phyloP scores from a whole-genome alignment of 2,797 vertebrate species.

The Notamacropus eugenii region DNA sequence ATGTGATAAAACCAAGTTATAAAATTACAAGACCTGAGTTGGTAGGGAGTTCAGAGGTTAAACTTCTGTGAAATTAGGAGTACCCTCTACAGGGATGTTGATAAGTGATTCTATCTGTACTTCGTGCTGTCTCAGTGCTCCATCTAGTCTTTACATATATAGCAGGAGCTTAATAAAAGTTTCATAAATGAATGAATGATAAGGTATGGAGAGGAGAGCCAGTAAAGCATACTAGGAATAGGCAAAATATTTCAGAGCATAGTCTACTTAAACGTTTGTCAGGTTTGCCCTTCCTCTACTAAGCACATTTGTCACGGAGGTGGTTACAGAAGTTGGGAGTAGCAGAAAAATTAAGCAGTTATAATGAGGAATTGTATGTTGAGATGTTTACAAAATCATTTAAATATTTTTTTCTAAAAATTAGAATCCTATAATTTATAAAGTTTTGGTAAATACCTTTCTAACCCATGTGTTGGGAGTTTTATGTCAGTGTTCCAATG shows the following conservation, averaged over 20 bases:
- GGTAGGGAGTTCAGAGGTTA: background rate
- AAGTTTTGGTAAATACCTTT: conserved; percentile 78
- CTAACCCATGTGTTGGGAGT: conserved; percentile 76
- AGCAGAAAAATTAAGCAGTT: conserved; percentile 63
- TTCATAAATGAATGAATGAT: conserved; percentile 42
- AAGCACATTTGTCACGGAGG: conserved; percentile 42
- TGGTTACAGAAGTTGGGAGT: conserved; percentile 62
- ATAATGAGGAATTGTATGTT: conserved; percentile 69
- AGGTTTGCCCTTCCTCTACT: conserved; percentile 58
- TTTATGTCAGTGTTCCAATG: conserved; percentile 76
- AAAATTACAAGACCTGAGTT: background rate
- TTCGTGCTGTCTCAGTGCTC: background rate
- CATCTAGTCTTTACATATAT: background rate
- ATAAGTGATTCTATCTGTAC: background rate
- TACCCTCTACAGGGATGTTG: background rate
- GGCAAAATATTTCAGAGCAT: conserved; percentile 32
- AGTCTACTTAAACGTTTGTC: conserved; percentile 13
- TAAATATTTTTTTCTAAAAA: conserved; percentile 78
- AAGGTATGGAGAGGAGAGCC: conserved; percentile 24
- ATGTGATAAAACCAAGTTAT: background rate
- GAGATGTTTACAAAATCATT: conserved; percentile 75
- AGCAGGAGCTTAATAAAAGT: conserved; percentile 12
- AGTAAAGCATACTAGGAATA: conserved; percentile 18
- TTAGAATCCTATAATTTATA: conserved; percentile 74
- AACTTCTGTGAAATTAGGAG: background rate